Conservation (phyloP, 37 sponge, comb jelly and placozoan genomes). For the Eunapius fragilis region DNA sequence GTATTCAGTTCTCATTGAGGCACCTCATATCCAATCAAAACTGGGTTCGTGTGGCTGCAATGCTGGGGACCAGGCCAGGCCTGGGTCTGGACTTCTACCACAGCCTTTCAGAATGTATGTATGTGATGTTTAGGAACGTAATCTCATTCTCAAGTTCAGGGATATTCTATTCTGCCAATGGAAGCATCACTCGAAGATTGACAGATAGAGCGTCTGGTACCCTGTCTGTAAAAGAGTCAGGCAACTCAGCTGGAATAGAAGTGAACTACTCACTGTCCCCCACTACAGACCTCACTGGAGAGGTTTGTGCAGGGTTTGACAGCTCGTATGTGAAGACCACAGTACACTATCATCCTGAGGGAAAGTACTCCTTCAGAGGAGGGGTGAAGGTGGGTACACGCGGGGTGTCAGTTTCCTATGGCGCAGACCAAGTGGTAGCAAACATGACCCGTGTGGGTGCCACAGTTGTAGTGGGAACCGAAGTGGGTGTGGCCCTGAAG, state of each 20-base stretch:
- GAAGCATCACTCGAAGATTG: slow-evolving; percentile 29
- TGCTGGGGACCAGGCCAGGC: slow-evolving; percentile 17
- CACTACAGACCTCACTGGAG: slow-evolving; percentile 18
- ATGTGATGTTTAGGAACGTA: slow-evolving; percentile 11
- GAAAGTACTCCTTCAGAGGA: slow-evolving; percentile 18
- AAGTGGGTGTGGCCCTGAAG: slow-evolving; percentile 58
- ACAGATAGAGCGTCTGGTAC: slow-evolving; percentile 24
- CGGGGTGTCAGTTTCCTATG: slow-evolving; percentile 57
- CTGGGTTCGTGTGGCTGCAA: slow-evolving; percentile 45
- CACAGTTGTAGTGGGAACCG: slow-evolving; percentile 22
- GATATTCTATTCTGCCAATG: slow-evolving; percentile 13
- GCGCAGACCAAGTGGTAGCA: slow-evolving; percentile 48
- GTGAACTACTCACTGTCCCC: slow-evolving; percentile 31
- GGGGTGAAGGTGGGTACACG: slow-evolving; percentile 48
- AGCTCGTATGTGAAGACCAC: slow-evolving; percentile 28
- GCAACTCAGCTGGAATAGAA: slow-evolving; percentile 7
- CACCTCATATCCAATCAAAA: slow-evolving; percentile 51
- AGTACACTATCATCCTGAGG: slow-evolving; percentile 6
- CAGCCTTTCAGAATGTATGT: slow-evolving; percentile 39
- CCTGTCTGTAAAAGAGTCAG: slow-evolving; percentile 37
- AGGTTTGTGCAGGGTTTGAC: slow-evolving; percentile 4
- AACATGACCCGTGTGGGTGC: slow-evolving; percentile 54
- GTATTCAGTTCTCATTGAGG: slow-evolving; percentile 41
- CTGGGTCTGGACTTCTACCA: slow-evolving; percentile 49
- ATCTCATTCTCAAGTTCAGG: slow-evolving; percentile 13